Percentiles rank a stretch among this genome's conserved stretches.
Evolutionary conservation across 2,888 invertebrate species (phyloP).

Genomic region (Campoplex nolae): DNA sequence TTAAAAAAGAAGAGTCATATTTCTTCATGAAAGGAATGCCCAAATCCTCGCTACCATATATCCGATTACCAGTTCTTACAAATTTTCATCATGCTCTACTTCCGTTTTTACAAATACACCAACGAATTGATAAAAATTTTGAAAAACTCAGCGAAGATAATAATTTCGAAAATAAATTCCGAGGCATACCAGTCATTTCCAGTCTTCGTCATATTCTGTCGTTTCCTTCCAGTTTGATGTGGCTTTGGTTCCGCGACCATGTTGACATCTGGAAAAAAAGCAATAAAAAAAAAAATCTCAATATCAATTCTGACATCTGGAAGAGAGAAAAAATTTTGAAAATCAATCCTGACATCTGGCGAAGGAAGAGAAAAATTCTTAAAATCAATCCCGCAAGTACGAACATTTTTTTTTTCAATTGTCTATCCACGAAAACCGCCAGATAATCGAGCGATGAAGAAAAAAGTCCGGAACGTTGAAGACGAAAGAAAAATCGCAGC

Average conservation of each 20-base stretch:
- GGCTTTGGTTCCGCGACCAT: conserved; percentile 92
- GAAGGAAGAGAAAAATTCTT: neutral
- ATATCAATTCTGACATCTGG: too few relatives aligned
- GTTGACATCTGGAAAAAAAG: conserved; percentile 88
- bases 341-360: neutral
- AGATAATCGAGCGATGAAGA: neutral
- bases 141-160: neutral
- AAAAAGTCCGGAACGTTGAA: neutral
- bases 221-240: conserved; percentile 89
- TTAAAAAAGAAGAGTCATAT: neutral
- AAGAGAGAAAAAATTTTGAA: neutral
- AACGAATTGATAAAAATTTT: neutral
- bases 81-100: neutral
- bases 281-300: too few relatives aligned
- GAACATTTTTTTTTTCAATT: neutral
- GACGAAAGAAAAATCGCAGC: neutral
- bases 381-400: neutral
- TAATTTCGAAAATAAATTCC: neutral
- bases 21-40: neutral
- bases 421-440: neutral
- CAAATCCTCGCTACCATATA: neutral
- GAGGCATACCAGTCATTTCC: conserved; percentile 88
- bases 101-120: neutral
- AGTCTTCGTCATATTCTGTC: conserved; percentile 89
- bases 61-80: neutral